Evolutionary conservation across 2,888 invertebrate genomes (phyloP).

Genomic region (Maniola hyperantus): DNA sequence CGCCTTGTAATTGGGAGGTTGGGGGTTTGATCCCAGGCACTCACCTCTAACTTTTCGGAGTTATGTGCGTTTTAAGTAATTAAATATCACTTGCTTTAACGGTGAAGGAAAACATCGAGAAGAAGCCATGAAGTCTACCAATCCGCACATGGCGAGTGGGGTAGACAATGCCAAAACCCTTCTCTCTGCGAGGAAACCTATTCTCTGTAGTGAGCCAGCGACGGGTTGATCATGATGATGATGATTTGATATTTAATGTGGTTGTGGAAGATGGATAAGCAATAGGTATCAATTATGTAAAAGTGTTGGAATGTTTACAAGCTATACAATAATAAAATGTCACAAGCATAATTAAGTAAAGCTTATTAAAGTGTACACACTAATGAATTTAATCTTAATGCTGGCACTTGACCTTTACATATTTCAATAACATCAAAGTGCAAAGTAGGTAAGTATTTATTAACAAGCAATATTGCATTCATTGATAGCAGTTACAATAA

Average conservation of each 20-base stretch:
- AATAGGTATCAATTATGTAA: background rate
- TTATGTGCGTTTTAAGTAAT: too few species aligned
- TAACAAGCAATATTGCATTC: conserved; percentile 6
- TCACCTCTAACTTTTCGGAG: too few species aligned
- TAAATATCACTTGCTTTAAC: too few species aligned
- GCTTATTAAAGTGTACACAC: conserved; percentile 14
- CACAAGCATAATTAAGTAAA: conserved; percentile 7
- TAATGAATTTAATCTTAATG: conserved; percentile 19
- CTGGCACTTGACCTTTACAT: conserved; percentile 24
- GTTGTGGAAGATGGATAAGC: background rate
- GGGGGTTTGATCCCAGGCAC: too few species aligned
- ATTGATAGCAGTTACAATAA: conserved; percentile 4
- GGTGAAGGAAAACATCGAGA: too few species aligned
- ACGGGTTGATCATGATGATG: too few species aligned
- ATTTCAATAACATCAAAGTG: conserved; percentile 18
- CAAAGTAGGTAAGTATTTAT: conserved; percentile 5
- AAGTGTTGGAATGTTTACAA: conserved; percentile 2
- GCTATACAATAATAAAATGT: background rate
- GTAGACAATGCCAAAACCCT: too few species aligned
- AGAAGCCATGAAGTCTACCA: too few species aligned
- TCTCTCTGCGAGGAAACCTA: too few species aligned
- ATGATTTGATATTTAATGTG: background rate
- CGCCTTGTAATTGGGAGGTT: too few species aligned
- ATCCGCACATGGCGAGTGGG: too few species aligned
- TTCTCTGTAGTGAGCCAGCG: too few species aligned